Evolutionary conservation across 2,113 vertebrate genomes (phyloP), one percentile per base, ranked within the genome.

Genomic region (Neogobius melanostomus): DNA sequence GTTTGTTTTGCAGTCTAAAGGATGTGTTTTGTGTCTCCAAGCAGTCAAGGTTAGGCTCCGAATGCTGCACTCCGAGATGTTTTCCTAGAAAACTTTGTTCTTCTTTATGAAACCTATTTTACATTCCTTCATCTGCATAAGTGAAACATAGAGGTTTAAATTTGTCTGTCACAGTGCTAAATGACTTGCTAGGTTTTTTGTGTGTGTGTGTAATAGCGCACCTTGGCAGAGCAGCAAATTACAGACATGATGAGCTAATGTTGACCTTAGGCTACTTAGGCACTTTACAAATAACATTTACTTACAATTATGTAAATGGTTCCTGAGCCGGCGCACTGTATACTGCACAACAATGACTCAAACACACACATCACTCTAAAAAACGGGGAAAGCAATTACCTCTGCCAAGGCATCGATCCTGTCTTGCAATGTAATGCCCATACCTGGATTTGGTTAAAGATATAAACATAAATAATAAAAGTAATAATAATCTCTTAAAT

Each of bases 11-110:
- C 69, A 63, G 68, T 76, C 71, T 74, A 81, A 89, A 84, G 75
- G 75, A 87, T 87, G 82, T 82, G 71, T 87, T 90, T 83, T 77
- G 81, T 85, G 86, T 85, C 83, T 87, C 64, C 69, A 52, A 84
- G 79, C 80, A 78, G 75, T 83, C 77, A 83, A 80, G 76, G 81
- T 77, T 85, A 69, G 68, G 82, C 75, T 71, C 43, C 76, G 65
- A 85, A 82, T 78, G 70, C 68, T 59, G 65, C 83, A 75, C 47
- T 61, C 64, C 16, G 17, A 45, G 49, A 76, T 66, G 74, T 72
- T 80, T 68, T 60, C 69, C 62, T 67, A 70, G 69, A 81, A n/a
- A 69, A 83, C 70, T 81, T 74, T 83, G 71, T 68, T 74, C 72
- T 69, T 68, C 49, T 80, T 79, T 68, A 69, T 72, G 3, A 76